Base-by-base conservation (phyloP, 2,888 invertebrate species). In the Lagria hirta region DNA sequence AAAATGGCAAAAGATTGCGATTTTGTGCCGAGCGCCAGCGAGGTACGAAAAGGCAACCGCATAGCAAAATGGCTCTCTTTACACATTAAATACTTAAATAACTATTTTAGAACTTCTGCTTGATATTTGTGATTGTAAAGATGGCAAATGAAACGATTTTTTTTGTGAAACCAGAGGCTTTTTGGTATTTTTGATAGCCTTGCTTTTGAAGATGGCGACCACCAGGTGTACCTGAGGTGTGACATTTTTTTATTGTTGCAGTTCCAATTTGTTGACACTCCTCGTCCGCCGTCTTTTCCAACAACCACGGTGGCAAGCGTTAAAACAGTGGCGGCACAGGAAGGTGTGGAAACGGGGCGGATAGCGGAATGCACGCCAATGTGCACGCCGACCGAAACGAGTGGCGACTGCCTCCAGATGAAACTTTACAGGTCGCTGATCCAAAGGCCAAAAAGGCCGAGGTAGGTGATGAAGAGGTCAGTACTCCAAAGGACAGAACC, bases 381-480 rank as follows among this genome's bases (percentile, higher is more conserved):
- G 86, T 86, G 75, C 83, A 84, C 77, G 79, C 87, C 74, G 89
- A 89, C 80, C 84, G 88, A 76, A 87, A 86, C 77, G 87, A 88
- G 73, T 91, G 91, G 91, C 86, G 89, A 75, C 81, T 90, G 74
- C 89, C 89, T 75, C 89, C 89, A 70, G 91, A 91, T 79, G 90
- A 91, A 79, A 90, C 90, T 62, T 82, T 91, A 62, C 90, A 90
- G 77, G 90, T 91, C 73, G 88, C 84, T 76, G 89, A 88, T 79
- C 85, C 88, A 69, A 86, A 89, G 75, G 80, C 83, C 73, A 90
- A 90, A 75, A 78, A 79, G 71, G 77, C 76, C 62, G 79, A 81
- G 79, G 80, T 80, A 75, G 72, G 73, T 71, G 68, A 66, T 57
- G 82, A 84, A 69, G 81, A 81, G 74, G 81, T 80, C 65, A 73